Evolutionary conservation across 1,140 invertebrate species (phyloP).

Genomic region (Arion vulgaris): DNA sequence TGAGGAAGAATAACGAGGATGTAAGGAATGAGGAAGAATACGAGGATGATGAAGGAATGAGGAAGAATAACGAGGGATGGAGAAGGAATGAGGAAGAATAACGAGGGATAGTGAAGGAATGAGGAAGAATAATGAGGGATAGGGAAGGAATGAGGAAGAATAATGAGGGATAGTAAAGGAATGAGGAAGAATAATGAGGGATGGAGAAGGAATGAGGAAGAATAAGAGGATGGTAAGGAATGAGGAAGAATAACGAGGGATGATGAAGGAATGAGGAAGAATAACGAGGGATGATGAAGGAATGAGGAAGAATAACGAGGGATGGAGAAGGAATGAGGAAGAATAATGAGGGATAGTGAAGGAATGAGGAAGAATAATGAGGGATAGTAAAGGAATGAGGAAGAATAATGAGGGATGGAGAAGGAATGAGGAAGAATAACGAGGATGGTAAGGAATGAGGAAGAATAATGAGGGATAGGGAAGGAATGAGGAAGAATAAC

Average conservation of each 20-base stretch:
- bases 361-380: neutral
- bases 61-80: too few species aligned
- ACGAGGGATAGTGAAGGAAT: neutral
- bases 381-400: neutral
- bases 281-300: conserved; percentile 4
- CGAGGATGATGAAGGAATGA: neutral
- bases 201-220: neutral
- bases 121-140: neutral
- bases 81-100: neutral
- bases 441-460: neutral
- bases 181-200: neutral
- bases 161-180: neutral
- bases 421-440: neutral
- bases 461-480: too few species aligned
- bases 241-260: neutral
- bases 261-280: neutral
- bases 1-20: neutral
- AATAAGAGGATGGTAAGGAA: neutral
- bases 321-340: neutral
- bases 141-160: neutral
- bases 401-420: neutral
- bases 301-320: too few species aligned
- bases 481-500: neutral
- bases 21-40: neutral
- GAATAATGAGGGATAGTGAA: neutral